Conservation (phyloP, 2,888 invertebrate species). For the Lucinisca nassula region DNA sequence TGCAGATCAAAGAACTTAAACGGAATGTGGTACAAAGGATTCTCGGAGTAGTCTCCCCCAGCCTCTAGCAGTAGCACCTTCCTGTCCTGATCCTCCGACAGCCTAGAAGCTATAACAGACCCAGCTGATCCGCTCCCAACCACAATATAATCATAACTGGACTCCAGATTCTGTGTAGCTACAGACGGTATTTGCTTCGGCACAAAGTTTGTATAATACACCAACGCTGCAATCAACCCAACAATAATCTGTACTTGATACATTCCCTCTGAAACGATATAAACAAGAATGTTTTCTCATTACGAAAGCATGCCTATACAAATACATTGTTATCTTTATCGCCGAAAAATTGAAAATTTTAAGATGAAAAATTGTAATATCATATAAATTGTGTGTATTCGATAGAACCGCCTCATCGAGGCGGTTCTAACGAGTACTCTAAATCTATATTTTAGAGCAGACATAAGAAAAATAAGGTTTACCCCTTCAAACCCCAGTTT, state of each 20-base stretch:
- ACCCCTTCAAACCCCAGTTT: too few species aligned
- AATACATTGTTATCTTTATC: too few species aligned
- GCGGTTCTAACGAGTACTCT: too few species aligned
- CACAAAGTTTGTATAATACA: too few species aligned
- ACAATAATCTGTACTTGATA: not conserved
- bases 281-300: too few species aligned
- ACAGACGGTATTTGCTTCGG: not conserved
- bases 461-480: too few species aligned
- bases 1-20: not conserved
- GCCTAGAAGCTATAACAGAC: conserved; percentile 3
- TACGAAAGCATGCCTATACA: too few species aligned
- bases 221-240: not conserved
- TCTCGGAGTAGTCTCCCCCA: not conserved
- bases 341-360: too few species aligned
- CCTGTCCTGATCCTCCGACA: not conserved
- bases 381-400: too few species aligned
- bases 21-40: not conserved
- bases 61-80: not conserved
- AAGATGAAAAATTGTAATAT: too few species aligned
- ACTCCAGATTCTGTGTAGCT: not conserved
- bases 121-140: not conserved
- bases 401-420: too few species aligned
- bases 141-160: conserved; percentile 2
- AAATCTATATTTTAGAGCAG: too few species aligned
- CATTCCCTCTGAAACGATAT: not conserved